Base-by-base conservation (phyloP, 2,888 invertebrate genomes). In the Agonopterix heracliana region DNA sequence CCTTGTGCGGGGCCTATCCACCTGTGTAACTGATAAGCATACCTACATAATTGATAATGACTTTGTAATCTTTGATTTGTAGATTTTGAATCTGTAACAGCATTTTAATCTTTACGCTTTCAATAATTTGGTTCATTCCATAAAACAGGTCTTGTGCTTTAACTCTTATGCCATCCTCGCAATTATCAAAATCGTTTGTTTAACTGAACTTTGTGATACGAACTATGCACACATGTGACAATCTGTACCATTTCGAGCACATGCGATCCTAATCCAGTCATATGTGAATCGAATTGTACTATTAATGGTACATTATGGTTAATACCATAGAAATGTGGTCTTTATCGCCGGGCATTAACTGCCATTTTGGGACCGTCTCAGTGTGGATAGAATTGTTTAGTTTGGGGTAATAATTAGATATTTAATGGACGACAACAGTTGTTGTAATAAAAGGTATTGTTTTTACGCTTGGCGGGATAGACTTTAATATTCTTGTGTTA, bases 401-500 rank as follows among this genome's bases (percentile, higher is more conserved):
- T 54, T 53, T 52, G 52, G 54, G 50, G 55, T 51, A 54, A 63
- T 74, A 75, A 78, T 78, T 75, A 77, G 65, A 69, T 63, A 67
- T 65, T 74, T 72, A 76, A 71, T 71, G 70, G 62, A 64, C 26
- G 7, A 7, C 5, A 74, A 71, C 78, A 74, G 71, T 76, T 74
- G 74, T 67, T 54, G 65, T 61, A 61, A 70, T 46, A 46, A 44
- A 14, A 44, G 40, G 12, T 35, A 44, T 48, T 14, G 43, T 44
- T 11, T 44, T 5, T 34, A 34, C 26, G 26, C 26, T 5, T 26
- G 26, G 26, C 5, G 26, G 26, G 26, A 26, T 26, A 7, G 26
- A 1, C 26, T 26, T 26, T 26, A 26, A 26, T 26, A 26, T 26
- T 26, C 26, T 26, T 26, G 26, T 7, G 3, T 26, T 26, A 26